Percentiles rank a stretch among this genome's conserved stretches.
These are phyloP conservation scores for Struthio camelus DNA, from an alignment of 2,113 vertebrate species.

Conservation along the genomic window DNA sequence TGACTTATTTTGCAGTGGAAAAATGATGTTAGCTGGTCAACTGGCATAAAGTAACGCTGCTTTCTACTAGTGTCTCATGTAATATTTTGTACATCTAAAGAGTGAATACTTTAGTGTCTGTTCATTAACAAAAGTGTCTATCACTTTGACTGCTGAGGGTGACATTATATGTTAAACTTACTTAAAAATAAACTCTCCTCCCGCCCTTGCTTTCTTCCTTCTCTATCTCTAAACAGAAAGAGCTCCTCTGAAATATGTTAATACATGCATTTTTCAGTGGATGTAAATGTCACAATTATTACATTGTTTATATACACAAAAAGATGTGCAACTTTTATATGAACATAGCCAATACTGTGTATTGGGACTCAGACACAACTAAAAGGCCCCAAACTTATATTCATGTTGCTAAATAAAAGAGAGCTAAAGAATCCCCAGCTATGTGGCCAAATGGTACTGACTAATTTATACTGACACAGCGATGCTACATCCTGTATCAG, in stretches of 20 bases:
- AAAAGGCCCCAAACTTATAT: neutral
- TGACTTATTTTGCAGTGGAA: neutral
- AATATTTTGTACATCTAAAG: neutral
- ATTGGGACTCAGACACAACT: neutral
- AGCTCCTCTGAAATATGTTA: neutral
- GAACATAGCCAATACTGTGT: neutral
- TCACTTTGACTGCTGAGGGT: neutral
- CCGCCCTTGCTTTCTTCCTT: neutral
- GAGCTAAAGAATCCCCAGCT: neutral
- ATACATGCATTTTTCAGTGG: neutral
- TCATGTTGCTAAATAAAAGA: neutral
- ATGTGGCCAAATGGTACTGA: neutral
- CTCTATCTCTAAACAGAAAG: neutral
- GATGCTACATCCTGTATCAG: neutral
- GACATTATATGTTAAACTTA: neutral
- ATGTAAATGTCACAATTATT: neutral
- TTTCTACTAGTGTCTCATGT: neutral
- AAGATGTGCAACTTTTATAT: neutral
- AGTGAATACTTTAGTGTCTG: neutral
- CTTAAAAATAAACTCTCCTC: neutral
- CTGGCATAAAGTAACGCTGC: neutral
- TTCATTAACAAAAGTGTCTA: neutral
- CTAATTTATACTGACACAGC: accelerated
- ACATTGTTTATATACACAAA: neutral
- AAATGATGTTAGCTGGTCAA: neutral